Conservation (phyloP, 2,888 invertebrate species). For the Oasisia sp. region DNA sequence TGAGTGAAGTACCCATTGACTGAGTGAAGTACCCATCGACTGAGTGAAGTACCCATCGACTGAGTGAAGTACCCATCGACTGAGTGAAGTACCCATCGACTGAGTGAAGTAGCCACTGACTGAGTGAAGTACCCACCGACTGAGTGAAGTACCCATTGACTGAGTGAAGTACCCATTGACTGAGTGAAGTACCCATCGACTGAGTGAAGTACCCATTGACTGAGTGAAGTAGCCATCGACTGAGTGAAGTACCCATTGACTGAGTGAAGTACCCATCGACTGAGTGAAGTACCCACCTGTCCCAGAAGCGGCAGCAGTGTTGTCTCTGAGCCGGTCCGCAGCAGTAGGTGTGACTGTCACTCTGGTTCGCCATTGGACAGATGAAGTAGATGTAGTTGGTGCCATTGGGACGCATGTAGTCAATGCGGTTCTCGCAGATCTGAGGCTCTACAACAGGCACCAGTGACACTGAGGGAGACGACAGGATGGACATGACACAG, state of each 20-base stretch:
- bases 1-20: too few relatives aligned
- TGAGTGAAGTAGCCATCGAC: background rate
- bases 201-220: background rate
- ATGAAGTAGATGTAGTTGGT: conserved; percentile 30
- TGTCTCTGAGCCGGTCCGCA: conserved; percentile 31
- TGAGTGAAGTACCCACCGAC: background rate
- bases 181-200: background rate
- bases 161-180: background rate
- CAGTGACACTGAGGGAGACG: background rate
- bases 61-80: background rate
- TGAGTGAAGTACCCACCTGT: conserved; percentile 28
- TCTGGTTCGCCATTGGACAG: conserved; percentile 30
- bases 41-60: too few relatives aligned
- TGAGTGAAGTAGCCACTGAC: background rate
- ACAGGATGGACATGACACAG: background rate
- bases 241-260: background rate
- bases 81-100: background rate
- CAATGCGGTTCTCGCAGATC: conserved; percentile 30
- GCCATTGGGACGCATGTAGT: conserved; percentile 33
- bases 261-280: background rate
- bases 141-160: background rate
- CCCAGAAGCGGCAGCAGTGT: conserved; percentile 32
- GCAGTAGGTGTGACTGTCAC: conserved; percentile 32
- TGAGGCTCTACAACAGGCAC: conserved; percentile 26
- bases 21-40: too few relatives aligned